Conservation (phyloP, 2,797 vertebrate genomes). For the Nasua narica region DNA sequence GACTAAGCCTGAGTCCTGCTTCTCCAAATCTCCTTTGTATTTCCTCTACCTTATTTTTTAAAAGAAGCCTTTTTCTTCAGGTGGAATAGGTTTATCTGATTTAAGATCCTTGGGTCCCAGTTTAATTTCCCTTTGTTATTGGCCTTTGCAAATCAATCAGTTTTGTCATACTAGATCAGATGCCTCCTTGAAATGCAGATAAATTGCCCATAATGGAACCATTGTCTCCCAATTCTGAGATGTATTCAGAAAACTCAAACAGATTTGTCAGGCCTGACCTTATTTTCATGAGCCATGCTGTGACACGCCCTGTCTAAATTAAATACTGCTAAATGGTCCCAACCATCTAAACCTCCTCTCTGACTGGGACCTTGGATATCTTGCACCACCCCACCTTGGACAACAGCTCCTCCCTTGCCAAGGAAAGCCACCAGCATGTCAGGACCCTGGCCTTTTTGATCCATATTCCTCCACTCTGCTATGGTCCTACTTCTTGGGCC, state of each 20-base stretch:
- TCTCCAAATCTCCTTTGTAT: not conserved
- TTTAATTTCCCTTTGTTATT: conserved; percentile 43
- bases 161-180: conserved; percentile 31
- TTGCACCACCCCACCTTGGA: too few species aligned
- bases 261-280: conserved; percentile 16
- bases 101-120: not conserved
- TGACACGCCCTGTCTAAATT: not conserved
- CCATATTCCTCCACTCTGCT: not conserved
- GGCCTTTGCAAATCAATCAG: conserved; percentile 53
- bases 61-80: not conserved
- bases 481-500: not conserved
- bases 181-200: conserved; percentile 28
- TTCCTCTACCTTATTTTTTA: not conserved
- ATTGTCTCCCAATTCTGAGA: conserved; percentile 44
- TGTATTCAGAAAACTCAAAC: not conserved
- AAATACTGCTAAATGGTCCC: not conserved
- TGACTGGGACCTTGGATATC: not conserved
- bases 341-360: not conserved
- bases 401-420: not conserved
- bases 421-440: not conserved
- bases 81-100: conserved; percentile 6
- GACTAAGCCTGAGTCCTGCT: not conserved
- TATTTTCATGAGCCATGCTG: not conserved
- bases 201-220: not conserved
- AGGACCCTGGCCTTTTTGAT: not conserved